A percentile compares a stretch with the other conserved stretches of the same genome.
phyloP scores from a whole-genome alignment of 2,113 vertebrate genomes.

The Apistogramma diplotaenia region DNA sequence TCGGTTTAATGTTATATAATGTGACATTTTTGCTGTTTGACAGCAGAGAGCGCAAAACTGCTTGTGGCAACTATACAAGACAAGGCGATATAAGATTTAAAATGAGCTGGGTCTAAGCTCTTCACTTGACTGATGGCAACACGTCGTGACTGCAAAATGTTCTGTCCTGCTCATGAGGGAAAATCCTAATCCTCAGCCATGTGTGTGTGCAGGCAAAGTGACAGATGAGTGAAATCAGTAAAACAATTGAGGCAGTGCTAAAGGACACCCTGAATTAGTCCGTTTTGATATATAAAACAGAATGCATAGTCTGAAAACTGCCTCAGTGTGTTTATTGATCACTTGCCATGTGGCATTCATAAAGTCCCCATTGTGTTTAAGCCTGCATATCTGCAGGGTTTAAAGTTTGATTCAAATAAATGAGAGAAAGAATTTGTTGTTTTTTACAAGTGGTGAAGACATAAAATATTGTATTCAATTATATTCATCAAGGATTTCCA shows the following conservation, averaged over 20 bases:
- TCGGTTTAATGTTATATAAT: conserved; percentile 9
- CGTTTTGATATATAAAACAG: not conserved
- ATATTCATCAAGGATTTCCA: not conserved
- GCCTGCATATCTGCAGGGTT: not conserved
- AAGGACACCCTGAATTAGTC: not conserved
- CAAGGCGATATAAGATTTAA: not conserved
- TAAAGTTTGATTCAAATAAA: not conserved
- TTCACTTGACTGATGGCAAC: not conserved
- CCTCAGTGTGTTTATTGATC: conserved; percentile 24
- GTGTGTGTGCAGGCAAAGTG: not conserved
- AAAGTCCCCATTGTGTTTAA: not conserved
- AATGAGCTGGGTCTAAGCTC: not conserved
- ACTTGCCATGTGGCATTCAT: not conserved
- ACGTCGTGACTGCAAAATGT: not conserved
- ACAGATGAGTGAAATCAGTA: not conserved
- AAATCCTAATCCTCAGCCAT: not conserved
- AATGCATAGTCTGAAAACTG: not conserved
- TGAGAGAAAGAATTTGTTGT: not conserved
- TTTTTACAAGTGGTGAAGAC: not conserved
- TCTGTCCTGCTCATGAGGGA: not conserved
- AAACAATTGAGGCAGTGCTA: not conserved
- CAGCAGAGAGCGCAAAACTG: not conserved
- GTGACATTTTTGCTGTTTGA: conserved; percentile 27
- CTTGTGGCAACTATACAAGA: not conserved
- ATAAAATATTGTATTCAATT: too few species aligned